phyloP scores from a whole-genome alignment of 2,888 invertebrate species.

The Kuschelorhynchus macadamiae region DNA sequence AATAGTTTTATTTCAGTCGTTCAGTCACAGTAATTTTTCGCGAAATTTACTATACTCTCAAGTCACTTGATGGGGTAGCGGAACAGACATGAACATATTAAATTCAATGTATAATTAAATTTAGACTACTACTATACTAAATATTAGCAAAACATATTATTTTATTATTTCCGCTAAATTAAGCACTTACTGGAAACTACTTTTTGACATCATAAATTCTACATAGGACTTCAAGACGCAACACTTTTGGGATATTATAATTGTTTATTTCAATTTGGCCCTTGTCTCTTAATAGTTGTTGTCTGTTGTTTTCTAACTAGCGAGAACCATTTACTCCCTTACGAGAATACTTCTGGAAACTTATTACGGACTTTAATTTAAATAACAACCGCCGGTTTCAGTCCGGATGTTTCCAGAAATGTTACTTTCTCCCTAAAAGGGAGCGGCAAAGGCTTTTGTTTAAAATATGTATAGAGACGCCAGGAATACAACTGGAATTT shows the following conservation, averaged over 20 bases:
- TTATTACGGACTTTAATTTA: conserved; percentile 63
- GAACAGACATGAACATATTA: too few species aligned
- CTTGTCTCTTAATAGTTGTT: conserved; percentile 62
- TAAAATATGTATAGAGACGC: conserved; percentile 40
- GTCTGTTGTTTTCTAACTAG: conserved; percentile 59
- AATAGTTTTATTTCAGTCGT: too few species aligned
- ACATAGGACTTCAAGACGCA: conserved; percentile 25
- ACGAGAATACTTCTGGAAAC: conserved; percentile 62
- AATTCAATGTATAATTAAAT: too few species aligned
- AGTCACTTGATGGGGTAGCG: too few species aligned
- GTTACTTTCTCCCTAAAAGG: conserved; percentile 33
- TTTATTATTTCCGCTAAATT: conserved; percentile 32
- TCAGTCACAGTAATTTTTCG: too few species aligned
- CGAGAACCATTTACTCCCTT: conserved; percentile 61
- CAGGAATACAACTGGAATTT: conserved; percentile 26
- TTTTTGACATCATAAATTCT: conserved; percentile 30
- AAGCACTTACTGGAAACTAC: conserved; percentile 14
- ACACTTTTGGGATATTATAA: conserved; percentile 53
- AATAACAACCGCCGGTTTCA: conserved; percentile 57
- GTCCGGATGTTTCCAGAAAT: conserved; percentile 47
- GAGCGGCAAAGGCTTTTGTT: conserved; percentile 34
- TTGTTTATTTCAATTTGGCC: conserved; percentile 63
- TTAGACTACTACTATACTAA: too few species aligned
- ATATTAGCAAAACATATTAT: not conserved
- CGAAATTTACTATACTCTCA: too few species aligned